Percentiles rank a stretch among this genome's conserved stretches.
phyloP scores from a whole-genome alignment of 2,888 invertebrate species.

The Augiades crinisus region DNA sequence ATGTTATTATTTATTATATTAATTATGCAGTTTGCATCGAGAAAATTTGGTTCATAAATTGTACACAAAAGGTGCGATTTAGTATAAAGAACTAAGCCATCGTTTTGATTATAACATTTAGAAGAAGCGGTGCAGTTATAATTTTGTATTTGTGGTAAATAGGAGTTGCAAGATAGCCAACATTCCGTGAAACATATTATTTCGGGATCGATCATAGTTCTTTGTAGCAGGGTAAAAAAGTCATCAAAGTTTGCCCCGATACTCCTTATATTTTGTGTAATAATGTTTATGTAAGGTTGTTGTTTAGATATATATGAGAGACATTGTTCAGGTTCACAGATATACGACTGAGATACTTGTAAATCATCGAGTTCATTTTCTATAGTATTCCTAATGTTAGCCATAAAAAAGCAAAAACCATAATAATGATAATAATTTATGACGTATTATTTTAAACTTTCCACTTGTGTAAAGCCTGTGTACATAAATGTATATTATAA shows the following conservation, averaged over 20 bases:
- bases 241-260: slow-evolving; percentile 8
- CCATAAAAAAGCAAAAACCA: not conserved
- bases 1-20: not conserved
- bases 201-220: not conserved
- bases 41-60: not conserved
- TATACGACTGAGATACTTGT: slow-evolving; percentile 2
- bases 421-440: not conserved
- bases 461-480: no score
- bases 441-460: not conserved
- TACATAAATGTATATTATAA: not conserved
- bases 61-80: not conserved
- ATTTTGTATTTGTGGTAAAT: slow-evolving; percentile 5
- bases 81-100: slow-evolving; percentile 22
- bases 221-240: not conserved
- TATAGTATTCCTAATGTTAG: not conserved
- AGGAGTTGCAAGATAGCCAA: slow-evolving; percentile 8
- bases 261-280: slow-evolving; percentile 11
- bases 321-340: slow-evolving; percentile 12
- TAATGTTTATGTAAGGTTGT: not conserved
- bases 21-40: not conserved
- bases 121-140: slow-evolving; percentile 2
- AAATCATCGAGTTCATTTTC: slow-evolving; percentile 1
- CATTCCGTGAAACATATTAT: slow-evolving; percentile 18
- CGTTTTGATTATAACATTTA: slow-evolving; percentile 19
- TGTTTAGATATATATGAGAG: not conserved